phyloP scores from a whole-genome alignment of 2,888 invertebrate species.

The Cryptocephalus moraei region DNA sequence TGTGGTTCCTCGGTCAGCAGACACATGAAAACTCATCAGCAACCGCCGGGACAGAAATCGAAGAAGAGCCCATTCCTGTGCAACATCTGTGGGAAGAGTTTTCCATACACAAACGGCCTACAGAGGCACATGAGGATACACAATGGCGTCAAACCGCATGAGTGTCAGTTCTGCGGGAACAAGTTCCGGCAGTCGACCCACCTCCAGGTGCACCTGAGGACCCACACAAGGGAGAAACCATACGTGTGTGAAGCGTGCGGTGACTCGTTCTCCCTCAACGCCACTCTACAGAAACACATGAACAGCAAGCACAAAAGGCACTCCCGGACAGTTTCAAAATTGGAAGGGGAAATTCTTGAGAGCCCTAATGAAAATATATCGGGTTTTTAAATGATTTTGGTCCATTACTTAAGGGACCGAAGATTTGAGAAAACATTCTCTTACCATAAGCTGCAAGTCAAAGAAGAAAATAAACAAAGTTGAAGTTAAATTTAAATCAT shows the following conservation, averaged over 20 bases:
- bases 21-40: constrained; percentile 26
- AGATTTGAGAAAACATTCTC: no score
- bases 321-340: no score
- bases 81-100: constrained; percentile 32
- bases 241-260: constrained; percentile 17
- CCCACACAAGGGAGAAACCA: constrained; percentile 28
- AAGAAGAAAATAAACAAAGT: no score
- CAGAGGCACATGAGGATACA: constrained; percentile 35
- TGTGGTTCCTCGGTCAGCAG: constrained; percentile 26
- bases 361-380: no score
- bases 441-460: no score
- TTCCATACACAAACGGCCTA: constrained; percentile 30
- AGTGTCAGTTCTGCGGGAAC: constrained; percentile 34
- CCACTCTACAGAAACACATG: constrained; percentile 29
- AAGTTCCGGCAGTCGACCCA: constrained; percentile 36
- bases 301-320: background rate
- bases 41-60: constrained; percentile 27
- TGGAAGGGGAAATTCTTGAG: no score
- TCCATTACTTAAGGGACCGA: no score
- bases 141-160: constrained; percentile 30
- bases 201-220: constrained; percentile 33
- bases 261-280: constrained; percentile 34
- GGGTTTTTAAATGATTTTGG: no score
- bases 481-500: no score
- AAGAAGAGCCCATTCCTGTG: constrained; percentile 31